Evolutionary conservation across 1,140 invertebrate species (phyloP).

Genomic region (Sarcophaga peregrina): DNA sequence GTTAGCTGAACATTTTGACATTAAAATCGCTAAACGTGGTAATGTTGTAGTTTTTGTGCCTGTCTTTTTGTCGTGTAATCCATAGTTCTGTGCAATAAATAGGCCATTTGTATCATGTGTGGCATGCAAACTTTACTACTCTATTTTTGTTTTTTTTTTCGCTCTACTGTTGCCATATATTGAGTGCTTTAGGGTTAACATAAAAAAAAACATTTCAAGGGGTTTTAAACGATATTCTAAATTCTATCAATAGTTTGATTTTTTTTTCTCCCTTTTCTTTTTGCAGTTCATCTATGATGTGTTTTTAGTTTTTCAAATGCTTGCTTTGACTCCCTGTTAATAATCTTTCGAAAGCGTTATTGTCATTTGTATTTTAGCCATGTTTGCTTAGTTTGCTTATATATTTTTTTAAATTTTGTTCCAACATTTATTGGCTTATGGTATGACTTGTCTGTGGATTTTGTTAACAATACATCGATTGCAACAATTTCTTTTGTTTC

Average conservation of each 20-base stretch:
- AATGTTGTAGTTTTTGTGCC: neutral
- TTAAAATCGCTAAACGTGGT: constrained; percentile 9
- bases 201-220: neutral
- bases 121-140: neutral
- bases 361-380: constrained; percentile 14
- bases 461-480: neutral
- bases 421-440: neutral
- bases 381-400: neutral
- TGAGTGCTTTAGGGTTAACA: too few relatives aligned
- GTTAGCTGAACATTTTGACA: neutral
- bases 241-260: constrained; percentile 7
- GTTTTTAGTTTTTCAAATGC: neutral
- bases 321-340: neutral
- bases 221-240: neutral
- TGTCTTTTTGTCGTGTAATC: neutral
- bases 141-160: neutral
- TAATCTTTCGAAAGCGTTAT: neutral
- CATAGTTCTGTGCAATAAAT: neutral
- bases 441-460: neutral
- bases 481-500: neutral
- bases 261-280: neutral
- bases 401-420: neutral
- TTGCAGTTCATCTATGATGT: too few relatives aligned
- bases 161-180: too few relatives aligned
- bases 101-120: constrained; percentile 4